A percentile compares a stretch with the other conserved stretches of the same genome.
Evolutionary conservation across 2,888 invertebrate genomes (phyloP).

Genomic region (Rotaria magnacalcarata): DNA sequence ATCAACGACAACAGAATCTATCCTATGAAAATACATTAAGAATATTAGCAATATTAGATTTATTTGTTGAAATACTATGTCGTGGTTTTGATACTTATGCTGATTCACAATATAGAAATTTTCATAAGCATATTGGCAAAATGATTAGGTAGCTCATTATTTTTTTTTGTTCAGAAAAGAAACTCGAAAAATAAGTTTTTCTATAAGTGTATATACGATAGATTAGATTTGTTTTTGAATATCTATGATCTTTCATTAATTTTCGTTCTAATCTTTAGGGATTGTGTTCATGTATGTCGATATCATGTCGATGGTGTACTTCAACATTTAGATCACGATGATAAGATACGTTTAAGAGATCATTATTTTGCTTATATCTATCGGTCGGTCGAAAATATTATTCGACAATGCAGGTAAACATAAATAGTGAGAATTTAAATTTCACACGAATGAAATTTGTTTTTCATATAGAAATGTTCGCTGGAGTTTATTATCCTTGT

Average conservation of each 20-base stretch:
- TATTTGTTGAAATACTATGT: slow-evolving; percentile 33
- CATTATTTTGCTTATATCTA: slow-evolving; percentile 35
- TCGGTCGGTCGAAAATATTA: slow-evolving; percentile 24
- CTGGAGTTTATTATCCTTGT: slow-evolving; percentile 17
- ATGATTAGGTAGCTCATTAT: not conserved
- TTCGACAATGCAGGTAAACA: not conserved
- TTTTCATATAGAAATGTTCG: slow-evolving; percentile 16
- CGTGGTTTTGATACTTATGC: slow-evolving; percentile 8
- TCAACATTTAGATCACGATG: not conserved
- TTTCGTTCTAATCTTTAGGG: not conserved
- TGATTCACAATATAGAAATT: slow-evolving; percentile 34
- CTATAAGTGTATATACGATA: no score
- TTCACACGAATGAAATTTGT: not conserved
- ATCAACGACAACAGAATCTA: not conserved
- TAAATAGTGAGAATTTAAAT: no score
- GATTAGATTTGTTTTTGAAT: no score
- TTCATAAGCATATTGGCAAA: slow-evolving; percentile 37
- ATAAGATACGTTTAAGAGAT: not conserved
- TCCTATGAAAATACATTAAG: not conserved
- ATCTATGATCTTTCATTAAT: no score
- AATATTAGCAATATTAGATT: slow-evolving; percentile 18
- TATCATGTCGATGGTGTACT: slow-evolving; percentile 22
- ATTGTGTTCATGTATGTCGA: slow-evolving; percentile 37
- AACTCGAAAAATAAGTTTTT: no score
- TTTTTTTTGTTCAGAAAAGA: no score